Base-by-base conservation (phyloP, 2,888 invertebrate species). In the Leptothorax acervorum region DNA sequence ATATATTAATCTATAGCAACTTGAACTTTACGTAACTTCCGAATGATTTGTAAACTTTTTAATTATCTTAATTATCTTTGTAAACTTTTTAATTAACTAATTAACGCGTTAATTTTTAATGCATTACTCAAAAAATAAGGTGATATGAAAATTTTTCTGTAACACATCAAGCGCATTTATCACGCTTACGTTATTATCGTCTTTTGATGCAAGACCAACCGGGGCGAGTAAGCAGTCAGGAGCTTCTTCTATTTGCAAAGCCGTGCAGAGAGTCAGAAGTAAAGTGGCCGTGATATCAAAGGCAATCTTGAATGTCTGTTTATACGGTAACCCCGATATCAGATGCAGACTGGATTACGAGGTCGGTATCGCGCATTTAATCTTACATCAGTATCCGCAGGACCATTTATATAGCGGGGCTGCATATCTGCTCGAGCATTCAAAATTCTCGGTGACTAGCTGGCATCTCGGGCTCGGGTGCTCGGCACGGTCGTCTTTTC, bases 321-420 rank as follows among this genome's bases (percentile, higher is more conserved):
- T 90, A 90, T 90, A 90, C 86, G 87, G 87, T 85, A 90, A 90
- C 88, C 83, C 70, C 70, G 85, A 87, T 90, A 90, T 90, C 90
- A 90, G 89, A 90, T 90, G 83, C 90, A 90, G 87, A 86, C 87
- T 85, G 88, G 89, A 90, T 90, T 90, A 90, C 87, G 87, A 90
- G 87, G 87, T 83, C 88, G 87, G 83, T 90, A 90, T 90, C 90
- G 85, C 83, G 84, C 85, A 88, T 88, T 90, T 87, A 87, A 90
- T 90, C 90, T 89, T 84, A 82, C 86, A 89, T 89, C 86, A 88
- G 85, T 88, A 86, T 53, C 89, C 87, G 74, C 85, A 84, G 87
- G 85, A 82, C 89, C 89, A 87, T 89, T 87, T 89, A 79, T 87
- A 85, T 85, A 55, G 75, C 55, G 45, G 75, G 75, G 35, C 42